These are phyloP conservation scores for Fistularia tabacaria DNA, from an alignment of 2,797 vertebrate genomes.

Conservation along the genomic window DNA sequence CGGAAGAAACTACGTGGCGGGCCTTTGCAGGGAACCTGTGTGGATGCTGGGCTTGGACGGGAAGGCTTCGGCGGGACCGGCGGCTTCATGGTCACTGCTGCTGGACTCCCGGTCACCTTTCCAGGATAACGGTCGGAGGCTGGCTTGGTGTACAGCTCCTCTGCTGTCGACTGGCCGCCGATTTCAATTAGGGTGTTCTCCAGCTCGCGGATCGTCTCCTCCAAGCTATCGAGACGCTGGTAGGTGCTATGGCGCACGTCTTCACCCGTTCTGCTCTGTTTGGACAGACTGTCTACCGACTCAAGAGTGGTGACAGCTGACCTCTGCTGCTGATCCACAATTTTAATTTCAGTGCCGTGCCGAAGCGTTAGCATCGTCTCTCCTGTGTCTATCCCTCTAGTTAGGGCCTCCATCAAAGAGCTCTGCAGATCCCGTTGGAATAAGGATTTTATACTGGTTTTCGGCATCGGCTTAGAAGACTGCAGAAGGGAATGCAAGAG, in stretches of 20 bases:
- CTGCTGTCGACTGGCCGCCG: constrained; percentile 61
- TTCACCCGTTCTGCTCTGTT: constrained; percentile 18
- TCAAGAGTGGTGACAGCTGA: background rate
- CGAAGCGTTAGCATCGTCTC: constrained; percentile 40
- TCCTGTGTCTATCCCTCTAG: constrained; percentile 57
- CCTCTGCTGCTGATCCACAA: constrained; percentile 1
- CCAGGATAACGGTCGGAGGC: constrained; percentile 6
- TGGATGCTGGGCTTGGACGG: constrained; percentile 35
- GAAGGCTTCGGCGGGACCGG: constrained; percentile 81
- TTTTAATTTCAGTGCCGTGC: constrained; percentile 8
- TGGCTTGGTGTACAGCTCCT: constrained; percentile 35
- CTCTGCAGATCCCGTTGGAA: constrained; percentile 15
- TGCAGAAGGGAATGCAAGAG: constrained; percentile 35
- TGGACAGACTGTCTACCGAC: constrained; percentile 1
- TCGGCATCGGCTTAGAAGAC: constrained; percentile 38
- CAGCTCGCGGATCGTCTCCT: constrained; percentile 89
- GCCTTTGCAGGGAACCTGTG: constrained; percentile 76
- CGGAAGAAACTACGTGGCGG: constrained; percentile 35
- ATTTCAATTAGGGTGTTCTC: constrained; percentile 87
- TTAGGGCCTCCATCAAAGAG: constrained; percentile 49
- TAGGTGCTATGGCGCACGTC: constrained; percentile 78
- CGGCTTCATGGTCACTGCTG: constrained; percentile 64
- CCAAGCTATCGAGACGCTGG: constrained; percentile 83
- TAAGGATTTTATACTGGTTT: constrained; percentile 39
- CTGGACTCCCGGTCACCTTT: constrained; percentile 11